Conservation (phyloP, 1,140 invertebrate genomes). For the Saccostrea glomerata region DNA sequence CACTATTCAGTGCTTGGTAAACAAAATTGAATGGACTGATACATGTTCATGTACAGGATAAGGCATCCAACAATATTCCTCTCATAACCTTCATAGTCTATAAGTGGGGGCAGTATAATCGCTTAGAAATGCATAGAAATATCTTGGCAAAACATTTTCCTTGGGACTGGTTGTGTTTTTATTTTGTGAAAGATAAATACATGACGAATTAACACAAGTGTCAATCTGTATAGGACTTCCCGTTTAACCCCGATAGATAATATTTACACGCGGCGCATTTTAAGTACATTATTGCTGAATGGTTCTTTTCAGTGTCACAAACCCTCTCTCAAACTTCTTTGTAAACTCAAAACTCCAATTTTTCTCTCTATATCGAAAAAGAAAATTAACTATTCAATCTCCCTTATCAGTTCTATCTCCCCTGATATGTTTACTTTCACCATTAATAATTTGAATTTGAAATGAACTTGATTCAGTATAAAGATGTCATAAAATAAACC, state of each 20-base stretch:
- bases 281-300: slow-evolving; percentile 26
- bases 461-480: slow-evolving; percentile 15
- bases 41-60: not conserved
- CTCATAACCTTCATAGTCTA: not conserved
- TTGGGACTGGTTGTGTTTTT: not conserved
- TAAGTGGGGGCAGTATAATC: not conserved
- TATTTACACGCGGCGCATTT: slow-evolving; percentile 27
- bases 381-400: slow-evolving; percentile 34
- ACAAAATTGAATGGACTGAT: not conserved
- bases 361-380: slow-evolving; percentile 1
- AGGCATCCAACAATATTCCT: not conserved
- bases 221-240: not conserved
- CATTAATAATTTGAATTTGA: slow-evolving; percentile 26
- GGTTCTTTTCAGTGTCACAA: slow-evolving; percentile 27
- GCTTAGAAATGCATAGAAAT: not conserved
- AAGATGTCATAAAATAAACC: slow-evolving; percentile 29
- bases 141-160: slow-evolving; percentile 9
- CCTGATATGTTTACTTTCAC: slow-evolving; percentile 8
- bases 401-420: slow-evolving; percentile 7
- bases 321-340: slow-evolving; percentile 9
- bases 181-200: slow-evolving; percentile 17
- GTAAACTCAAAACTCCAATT: not conserved
- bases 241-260: slow-evolving; percentile 28
- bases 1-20: not conserved
- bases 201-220: slow-evolving; percentile 23